Percentiles rank a stretch among this genome's conserved stretches.
phyloP scores from a whole-genome alignment of 1,140 invertebrate species.

The Vollenhovia emeryi region DNA sequence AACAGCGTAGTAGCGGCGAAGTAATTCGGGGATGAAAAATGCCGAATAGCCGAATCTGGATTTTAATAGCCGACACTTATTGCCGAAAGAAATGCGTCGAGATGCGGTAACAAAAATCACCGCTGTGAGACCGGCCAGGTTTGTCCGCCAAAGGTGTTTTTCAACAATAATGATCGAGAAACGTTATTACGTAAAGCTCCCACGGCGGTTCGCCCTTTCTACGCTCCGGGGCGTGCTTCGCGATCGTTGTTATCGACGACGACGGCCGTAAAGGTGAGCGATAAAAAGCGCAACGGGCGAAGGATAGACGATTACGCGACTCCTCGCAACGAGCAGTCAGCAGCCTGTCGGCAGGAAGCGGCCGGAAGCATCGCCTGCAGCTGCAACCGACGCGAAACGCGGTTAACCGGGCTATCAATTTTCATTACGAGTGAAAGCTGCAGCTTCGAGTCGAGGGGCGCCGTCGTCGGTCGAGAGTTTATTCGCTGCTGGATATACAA shows the following conservation, averaged over 20 bases:
- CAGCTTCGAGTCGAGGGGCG: constrained; percentile 47
- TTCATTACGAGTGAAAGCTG: constrained; percentile 73
- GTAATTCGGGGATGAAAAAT: background rate
- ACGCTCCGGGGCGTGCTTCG: constrained; percentile 12
- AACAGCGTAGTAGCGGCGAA: background rate
- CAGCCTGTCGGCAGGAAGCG: constrained; percentile 59
- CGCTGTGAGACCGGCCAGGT: background rate
- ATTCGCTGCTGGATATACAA: constrained; percentile 41
- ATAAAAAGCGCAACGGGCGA: constrained; percentile 41
- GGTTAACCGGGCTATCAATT: constrained; percentile 72
- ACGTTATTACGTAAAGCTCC: background rate
- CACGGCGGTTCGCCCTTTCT: background rate
- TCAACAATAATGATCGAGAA: constrained; percentile 13
- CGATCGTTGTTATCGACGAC: constrained; percentile 47
- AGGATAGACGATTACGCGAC: constrained; percentile 58
- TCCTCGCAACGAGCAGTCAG: constrained; percentile 53
- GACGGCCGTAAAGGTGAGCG: constrained; percentile 53
- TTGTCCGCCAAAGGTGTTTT: background rate
- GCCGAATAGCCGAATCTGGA: background rate
- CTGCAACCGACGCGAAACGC: constrained; percentile 69
- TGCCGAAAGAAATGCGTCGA: background rate
- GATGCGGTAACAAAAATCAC: background rate
- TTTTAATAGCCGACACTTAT: background rate
- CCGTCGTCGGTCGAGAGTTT: constrained; percentile 29
- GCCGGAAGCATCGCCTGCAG: constrained; percentile 61